A percentile compares a stretch with the other conserved stretches of the same genome.
These are phyloP conservation scores for Cairina moschata DNA, from an alignment of 2,113 vertebrate genomes.

Conservation along the genomic window DNA sequence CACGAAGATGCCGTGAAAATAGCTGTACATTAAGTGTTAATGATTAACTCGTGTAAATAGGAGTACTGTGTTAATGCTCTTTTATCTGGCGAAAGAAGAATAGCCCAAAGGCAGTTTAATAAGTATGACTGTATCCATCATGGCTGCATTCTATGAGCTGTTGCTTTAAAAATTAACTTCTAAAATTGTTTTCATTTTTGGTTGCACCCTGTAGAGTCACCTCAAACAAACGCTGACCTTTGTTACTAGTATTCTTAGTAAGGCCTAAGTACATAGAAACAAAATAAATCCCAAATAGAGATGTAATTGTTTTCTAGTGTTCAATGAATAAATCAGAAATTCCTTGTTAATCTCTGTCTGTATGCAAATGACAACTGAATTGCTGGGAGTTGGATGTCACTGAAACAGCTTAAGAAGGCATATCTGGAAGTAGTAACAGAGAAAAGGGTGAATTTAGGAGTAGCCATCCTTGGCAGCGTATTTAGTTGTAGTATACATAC, in stretches of 20 bases:
- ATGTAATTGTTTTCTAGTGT: background rate
- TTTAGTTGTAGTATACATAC: background rate
- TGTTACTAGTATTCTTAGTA: background rate
- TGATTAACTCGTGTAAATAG: background rate
- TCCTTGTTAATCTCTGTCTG: background rate
- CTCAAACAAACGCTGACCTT: background rate
- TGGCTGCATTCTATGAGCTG: background rate
- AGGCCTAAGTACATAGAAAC: background rate
- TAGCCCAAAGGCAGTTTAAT: background rate
- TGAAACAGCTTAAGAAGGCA: background rate
- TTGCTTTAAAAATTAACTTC: background rate
- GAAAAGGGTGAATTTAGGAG: background rate
- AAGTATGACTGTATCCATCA: background rate
- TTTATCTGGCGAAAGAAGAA: background rate
- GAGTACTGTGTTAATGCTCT: background rate
- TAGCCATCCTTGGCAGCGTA: background rate
- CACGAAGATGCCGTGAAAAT: background rate
- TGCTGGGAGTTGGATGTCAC: fast-evolving
- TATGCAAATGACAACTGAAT: background rate
- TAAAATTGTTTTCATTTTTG: background rate
- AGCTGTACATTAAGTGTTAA: background rate
- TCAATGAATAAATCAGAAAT: background rate
- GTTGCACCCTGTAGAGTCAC: background rate
- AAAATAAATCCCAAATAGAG: background rate
- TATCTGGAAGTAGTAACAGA: background rate